These are phyloP conservation scores for Araneus ventricosus DNA, from an alignment of 1,140 invertebrate genomes.

Conservation along the genomic window DNA sequence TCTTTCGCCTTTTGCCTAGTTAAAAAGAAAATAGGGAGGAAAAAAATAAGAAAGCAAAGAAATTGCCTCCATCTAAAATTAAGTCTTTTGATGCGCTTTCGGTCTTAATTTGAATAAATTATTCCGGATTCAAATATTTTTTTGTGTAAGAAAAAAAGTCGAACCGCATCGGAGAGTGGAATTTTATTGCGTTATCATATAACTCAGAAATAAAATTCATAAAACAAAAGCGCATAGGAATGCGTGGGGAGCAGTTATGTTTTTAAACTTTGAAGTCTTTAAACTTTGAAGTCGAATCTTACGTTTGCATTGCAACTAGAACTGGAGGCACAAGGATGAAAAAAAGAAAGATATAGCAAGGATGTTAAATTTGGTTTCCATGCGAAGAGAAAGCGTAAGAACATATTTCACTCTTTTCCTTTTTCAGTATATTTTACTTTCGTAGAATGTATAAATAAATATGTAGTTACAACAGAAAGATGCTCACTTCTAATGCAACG, in stretches of 20 bases:
- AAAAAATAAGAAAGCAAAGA: not conserved
- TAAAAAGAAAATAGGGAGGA: not conserved
- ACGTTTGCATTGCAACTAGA: not conserved
- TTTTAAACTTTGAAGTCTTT: constrained; percentile 54
- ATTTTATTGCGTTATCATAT: constrained; percentile 69
- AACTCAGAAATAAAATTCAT: constrained; percentile 59
- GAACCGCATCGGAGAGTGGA: not conserved
- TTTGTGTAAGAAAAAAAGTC: constrained; percentile 3
- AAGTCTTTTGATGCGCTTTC: constrained; percentile 62
- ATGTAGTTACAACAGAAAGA: constrained; percentile 13
- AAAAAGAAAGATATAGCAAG: not conserved
- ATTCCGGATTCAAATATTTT: constrained; percentile 58
- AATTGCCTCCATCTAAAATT: constrained; percentile 40
- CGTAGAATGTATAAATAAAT: constrained; percentile 54
- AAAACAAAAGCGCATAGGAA: constrained; percentile 35
- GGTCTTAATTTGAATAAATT: constrained; percentile 70
- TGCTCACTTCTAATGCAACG: constrained; percentile 4
- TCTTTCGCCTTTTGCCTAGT: not conserved
- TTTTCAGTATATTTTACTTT: constrained; percentile 49
- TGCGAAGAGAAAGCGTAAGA: not conserved
- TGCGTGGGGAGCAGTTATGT: constrained; percentile 26
- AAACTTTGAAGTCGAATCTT: constrained; percentile 23
- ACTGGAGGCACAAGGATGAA: not conserved
- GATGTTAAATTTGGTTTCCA: constrained; percentile 50
- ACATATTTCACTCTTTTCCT: constrained; percentile 38